Base-by-base conservation (phyloP, 35 echinoderm and acorn worm genomes). In the Diadema setosum region DNA sequence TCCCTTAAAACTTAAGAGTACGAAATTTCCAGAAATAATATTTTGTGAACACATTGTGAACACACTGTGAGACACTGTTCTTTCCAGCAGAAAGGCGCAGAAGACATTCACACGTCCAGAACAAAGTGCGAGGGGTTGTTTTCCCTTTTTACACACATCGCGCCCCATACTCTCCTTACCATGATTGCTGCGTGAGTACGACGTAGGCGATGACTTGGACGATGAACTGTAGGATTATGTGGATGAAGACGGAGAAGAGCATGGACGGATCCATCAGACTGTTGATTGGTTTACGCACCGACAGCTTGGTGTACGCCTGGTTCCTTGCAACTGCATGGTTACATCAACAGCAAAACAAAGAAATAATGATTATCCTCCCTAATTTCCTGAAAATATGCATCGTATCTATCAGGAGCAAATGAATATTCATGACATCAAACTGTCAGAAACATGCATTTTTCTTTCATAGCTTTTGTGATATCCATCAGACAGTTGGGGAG, bases 221-320 rank as follows among this genome's bases (percentile, higher is more conserved):
- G 1, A 83, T 50, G 40, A 98, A 82, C 50, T 98, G 92, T 11
- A 98, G 52, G 40, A 98, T 12, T 5, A 94, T 91, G 60, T 94
- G 89, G 34, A 80, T 63, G 31, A 94, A 86, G 14, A 98, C 70
- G 4, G 96, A 98, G 65, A 98, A 98, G 1, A 98, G 85, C 56
- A 98, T 83, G 23, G 96, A 74, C 1, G 96, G 88, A 18, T 94
- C 92, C 48, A 85, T 98, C 27, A 98, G 86, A 39, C 85, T 88
- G 21, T 81, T 84, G 21, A 82, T 89, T 0, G 96, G 96, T 83
- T 94, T 94, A 49, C 86, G 89, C n/a, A 81, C 37, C 29, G 91
- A 88, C n/a, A 98, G 84, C 16, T 88, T 84, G 15, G 89, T 85
- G 42, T 92, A 98, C 3, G 96, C 96, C 37, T 90, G 69, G 75